These are phyloP conservation scores for Siderastrea siderea DNA, from an alignment of 92 coral and sea anemone species.

Conservation along the genomic window DNA sequence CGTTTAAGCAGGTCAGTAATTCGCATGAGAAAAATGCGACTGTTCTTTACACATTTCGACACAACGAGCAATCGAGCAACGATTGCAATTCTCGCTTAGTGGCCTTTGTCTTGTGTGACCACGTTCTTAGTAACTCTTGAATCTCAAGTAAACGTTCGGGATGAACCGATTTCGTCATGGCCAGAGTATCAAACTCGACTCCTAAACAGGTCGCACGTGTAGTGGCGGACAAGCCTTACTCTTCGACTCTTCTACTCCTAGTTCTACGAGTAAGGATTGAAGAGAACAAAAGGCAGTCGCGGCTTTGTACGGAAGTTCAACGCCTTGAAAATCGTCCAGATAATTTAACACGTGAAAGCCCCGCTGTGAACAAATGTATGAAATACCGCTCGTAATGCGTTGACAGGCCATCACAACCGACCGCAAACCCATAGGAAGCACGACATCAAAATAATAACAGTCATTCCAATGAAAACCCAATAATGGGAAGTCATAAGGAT, in stretches of 20 bases:
- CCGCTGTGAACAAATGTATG: background rate
- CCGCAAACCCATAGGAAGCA: no score
- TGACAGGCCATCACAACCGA: no score
- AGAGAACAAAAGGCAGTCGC: constrained; percentile 16
- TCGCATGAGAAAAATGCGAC: constrained; percentile 43
- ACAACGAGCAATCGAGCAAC: constrained; percentile 44
- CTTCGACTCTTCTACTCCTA: constrained; percentile 40
- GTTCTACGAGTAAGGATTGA: constrained; percentile 14
- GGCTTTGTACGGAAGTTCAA: constrained; percentile 39
- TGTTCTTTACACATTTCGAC: constrained; percentile 43
- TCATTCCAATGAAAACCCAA: no score
- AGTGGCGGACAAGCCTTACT: constrained; percentile 53
- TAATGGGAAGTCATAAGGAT: no score
- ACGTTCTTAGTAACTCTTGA: constrained; percentile 9
- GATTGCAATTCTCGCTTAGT: constrained; percentile 46
- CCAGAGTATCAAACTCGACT: constrained; percentile 39
- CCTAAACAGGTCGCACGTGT: constrained; percentile 47
- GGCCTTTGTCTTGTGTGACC: constrained; percentile 31
- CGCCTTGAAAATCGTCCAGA: constrained; percentile 43
- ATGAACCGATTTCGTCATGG: constrained; percentile 43
- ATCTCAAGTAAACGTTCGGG: constrained; percentile 39
- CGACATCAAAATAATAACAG: no score
- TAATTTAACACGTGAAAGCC: background rate
- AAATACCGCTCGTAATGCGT: background rate
- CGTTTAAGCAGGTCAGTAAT: constrained; percentile 16